phyloP scores from a whole-genome alignment of 2,113 vertebrate species.

The Columbina picui region DNA sequence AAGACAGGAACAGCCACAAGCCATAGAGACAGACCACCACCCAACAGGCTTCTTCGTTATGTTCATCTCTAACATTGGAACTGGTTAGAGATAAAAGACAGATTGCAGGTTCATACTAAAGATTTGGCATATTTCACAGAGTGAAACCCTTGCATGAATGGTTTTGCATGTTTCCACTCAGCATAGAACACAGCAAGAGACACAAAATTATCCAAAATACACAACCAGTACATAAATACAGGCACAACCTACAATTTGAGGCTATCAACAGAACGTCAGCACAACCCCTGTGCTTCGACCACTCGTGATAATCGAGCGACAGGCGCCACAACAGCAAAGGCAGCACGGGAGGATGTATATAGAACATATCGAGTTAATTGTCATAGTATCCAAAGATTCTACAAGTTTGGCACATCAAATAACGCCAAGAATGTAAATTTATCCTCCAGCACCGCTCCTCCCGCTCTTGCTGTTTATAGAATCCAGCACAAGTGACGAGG shows the following conservation, averaged over 20 bases:
- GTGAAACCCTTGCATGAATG: background rate
- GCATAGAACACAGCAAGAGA: background rate
- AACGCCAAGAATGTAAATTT: background rate
- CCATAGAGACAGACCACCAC: accelerated
- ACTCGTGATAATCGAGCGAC: background rate
- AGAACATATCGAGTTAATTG: background rate
- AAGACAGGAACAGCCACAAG: background rate
- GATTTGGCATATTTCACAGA: background rate
- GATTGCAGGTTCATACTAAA: background rate
- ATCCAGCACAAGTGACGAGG: background rate
- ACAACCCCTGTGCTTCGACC: background rate
- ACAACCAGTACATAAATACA: background rate
- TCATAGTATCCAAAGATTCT: background rate
- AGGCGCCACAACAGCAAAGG: background rate
- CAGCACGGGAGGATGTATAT: background rate
- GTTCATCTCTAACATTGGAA: background rate
- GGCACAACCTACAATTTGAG: background rate
- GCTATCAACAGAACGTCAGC: background rate
- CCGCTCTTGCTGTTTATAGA: background rate
- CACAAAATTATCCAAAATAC: background rate
- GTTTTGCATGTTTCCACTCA: background rate
- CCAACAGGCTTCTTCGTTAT: accelerated
- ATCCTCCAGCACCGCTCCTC: background rate
- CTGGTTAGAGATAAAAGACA: background rate
- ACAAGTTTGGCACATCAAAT: background rate